These are phyloP conservation scores for Scolopax bukidnonensis DNA, from an alignment of 2,797 vertebrate species.

Conservation along the genomic window DNA sequence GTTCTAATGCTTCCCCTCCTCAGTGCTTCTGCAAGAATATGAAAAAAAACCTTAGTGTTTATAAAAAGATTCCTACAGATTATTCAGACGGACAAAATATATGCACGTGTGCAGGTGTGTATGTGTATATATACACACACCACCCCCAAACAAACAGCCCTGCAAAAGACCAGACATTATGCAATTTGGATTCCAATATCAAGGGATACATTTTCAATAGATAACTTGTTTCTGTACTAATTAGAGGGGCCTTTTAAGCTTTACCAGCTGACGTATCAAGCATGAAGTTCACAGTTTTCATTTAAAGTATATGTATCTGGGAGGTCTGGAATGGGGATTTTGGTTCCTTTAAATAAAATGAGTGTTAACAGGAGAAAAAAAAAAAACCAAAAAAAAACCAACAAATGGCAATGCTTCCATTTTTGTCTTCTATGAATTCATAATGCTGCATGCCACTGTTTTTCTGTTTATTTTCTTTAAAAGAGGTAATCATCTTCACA, in stretches of 20 bases:
- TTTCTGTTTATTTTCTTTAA: constrained; percentile 57
- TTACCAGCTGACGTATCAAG: constrained; percentile 55
- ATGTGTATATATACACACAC: neutral
- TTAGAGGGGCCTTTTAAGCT: constrained; percentile 46
- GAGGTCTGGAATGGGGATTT: constrained; percentile 30
- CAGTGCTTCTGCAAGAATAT: constrained; percentile 32
- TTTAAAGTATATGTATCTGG: constrained; percentile 41
- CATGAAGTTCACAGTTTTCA: constrained; percentile 77
- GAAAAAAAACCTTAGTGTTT: neutral
- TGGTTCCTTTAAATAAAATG: constrained; percentile 49
- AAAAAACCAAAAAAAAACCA: neutral
- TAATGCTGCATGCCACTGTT: constrained; percentile 56
- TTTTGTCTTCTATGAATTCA: constrained; percentile 36
- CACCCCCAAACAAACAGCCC: neutral
- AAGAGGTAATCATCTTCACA: constrained; percentile 68
- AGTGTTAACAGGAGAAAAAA: neutral
- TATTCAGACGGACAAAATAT: neutral
- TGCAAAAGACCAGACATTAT: constrained; percentile 1
- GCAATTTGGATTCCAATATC: neutral
- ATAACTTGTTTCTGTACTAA: constrained; percentile 5
- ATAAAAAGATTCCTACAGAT: constrained; percentile 31
- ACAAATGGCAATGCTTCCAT: constrained; percentile 28
- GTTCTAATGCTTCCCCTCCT: constrained; percentile 25
- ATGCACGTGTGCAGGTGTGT: neutral
- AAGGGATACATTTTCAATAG: constrained; percentile 22